A percentile compares a stretch with the other conserved stretches of the same genome.
Evolutionary conservation across 2,113 vertebrate species (phyloP).

Genomic region (Ictidomys tridecemlineatus): DNA sequence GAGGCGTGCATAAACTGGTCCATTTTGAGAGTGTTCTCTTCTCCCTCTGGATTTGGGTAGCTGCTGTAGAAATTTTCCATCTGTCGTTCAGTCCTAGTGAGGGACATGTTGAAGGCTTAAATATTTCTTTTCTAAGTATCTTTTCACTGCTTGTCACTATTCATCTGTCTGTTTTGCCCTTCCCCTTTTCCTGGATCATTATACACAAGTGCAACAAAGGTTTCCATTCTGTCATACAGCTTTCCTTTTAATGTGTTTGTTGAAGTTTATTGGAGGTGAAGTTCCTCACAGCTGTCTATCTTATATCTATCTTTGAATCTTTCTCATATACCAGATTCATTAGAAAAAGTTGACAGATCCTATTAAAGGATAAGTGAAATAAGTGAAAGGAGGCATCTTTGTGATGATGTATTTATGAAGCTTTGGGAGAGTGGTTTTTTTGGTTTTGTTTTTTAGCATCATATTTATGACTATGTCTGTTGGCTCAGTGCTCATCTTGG

Average conservation of each 20-base stretch:
- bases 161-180: constrained; percentile 65
- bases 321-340: constrained; percentile 19
- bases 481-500: constrained; percentile 39
- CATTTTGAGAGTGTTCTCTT: constrained; percentile 78
- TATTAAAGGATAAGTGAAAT: constrained; percentile 57
- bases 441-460: not conserved
- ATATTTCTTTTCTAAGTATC: constrained; percentile 63
- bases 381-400: constrained; percentile 44
- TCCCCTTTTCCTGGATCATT: constrained; percentile 59
- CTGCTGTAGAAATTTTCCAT: constrained; percentile 87
- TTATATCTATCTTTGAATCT: constrained; percentile 65
- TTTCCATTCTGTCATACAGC: constrained; percentile 47
- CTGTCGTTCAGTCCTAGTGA: constrained; percentile 73
- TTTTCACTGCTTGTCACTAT: constrained; percentile 72
- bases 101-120: constrained; percentile 63
- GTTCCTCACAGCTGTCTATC: constrained; percentile 74
- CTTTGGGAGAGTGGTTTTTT: not conserved
- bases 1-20: constrained; percentile 75
- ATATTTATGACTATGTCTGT: constrained; percentile 29
- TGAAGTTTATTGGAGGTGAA: constrained; percentile 74
- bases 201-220: constrained; percentile 64
- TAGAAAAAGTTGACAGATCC: constrained; percentile 66
- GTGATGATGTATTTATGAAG: constrained; percentile 55
- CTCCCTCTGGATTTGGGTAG: constrained; percentile 86
- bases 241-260: constrained; percentile 58